These are phyloP conservation scores for Tethya wilhelma DNA, from an alignment of 37 sponge, comb jelly and placozoan genomes.

Conservation along the genomic window DNA sequence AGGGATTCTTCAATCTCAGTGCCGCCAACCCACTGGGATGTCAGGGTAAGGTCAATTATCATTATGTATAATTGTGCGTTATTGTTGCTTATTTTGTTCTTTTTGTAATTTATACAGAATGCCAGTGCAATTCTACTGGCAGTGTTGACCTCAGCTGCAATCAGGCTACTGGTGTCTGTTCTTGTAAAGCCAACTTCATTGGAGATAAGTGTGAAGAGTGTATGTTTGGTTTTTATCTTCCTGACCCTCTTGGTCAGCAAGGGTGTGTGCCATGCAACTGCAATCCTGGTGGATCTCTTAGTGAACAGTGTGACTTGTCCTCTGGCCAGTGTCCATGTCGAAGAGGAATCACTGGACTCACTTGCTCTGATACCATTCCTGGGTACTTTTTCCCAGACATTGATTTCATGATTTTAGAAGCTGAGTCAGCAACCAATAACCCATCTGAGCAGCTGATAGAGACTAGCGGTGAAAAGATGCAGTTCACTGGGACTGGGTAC, in stretches of 20 bases:
- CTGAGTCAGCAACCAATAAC: slow-evolving; percentile 26
- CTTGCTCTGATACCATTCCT: slow-evolving; percentile 54
- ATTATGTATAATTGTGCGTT: background rate
- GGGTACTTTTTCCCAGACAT: slow-evolving; percentile 54
- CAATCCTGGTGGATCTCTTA: slow-evolving; percentile 52
- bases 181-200: slow-evolving; percentile 71
- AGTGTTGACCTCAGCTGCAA: slow-evolving; percentile 25
- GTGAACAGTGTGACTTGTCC: slow-evolving; percentile 29
- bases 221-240: slow-evolving; percentile 56
- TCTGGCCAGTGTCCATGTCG: slow-evolving; percentile 79
- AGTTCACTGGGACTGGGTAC: slow-evolving; percentile 61
- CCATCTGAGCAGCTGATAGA: slow-evolving; percentile 8
- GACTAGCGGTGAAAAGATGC: slow-evolving; percentile 16
- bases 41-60: slow-evolving; percentile 58
- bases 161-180: slow-evolving; percentile 66
- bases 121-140: slow-evolving; percentile 62
- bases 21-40: slow-evolving; percentile 73
- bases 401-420: slow-evolving; percentile 61
- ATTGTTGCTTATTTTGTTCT: background rate
- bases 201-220: slow-evolving; percentile 83
- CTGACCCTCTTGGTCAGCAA: slow-evolving; percentile 4
- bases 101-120: too few species aligned
- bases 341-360: slow-evolving; percentile 67
- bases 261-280: slow-evolving; percentile 78
- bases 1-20: slow-evolving; percentile 70